Evolutionary conservation across 2,888 invertebrate species (phyloP), one percentile per base, ranked within the genome.

Genomic region (Muscina levida): DNA sequence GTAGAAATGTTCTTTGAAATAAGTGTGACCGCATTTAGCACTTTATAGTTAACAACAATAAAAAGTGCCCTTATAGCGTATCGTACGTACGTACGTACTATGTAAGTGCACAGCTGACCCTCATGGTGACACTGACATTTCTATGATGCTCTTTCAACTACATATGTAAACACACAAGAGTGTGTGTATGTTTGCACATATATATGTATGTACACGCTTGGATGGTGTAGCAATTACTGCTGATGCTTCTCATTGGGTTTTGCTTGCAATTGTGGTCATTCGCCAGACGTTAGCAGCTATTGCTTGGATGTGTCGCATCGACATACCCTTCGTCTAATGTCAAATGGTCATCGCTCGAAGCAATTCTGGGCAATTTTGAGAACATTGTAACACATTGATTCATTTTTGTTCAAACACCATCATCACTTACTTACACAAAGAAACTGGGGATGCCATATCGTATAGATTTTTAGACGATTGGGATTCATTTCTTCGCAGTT

Each of bases 1-100:
- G 53, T 71, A 68, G n/a, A 72, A 77, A 71, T 8, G 22, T 77
- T 71, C 19, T 17, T 10, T 57, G 6, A 31, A 31, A 57, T 77
- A 68, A 77, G 74, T 77, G 77, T 77, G 81, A 81, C 81, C 81
- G 72, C 74, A 81, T 57, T 77, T 77, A 77, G 68, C 81, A 77
- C 74, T 77, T 81, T 24, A 68, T 68, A 62, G 62, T 42, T 22
- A 44, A 77, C 53, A 56, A 13, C 39, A 39, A 62, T 42, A 62
- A 62, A 62, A 68, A 77, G 65, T 81, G 62, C 81, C 81, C 81
- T 81, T 65, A 81, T 77, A 67, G 24, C 39, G 44, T 19, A 71
- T 26, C 19, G 37, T n/a, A n/a, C n/a, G n/a, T n/a, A n/a, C n/a
- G n/a, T n/a, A 31, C 31, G 31, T 31, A 31, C 31, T 8, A 31